Percentiles rank a stretch among this genome's conserved stretches.
These are phyloP conservation scores for Himantopus leucocephalus DNA, from an alignment of 2,113 vertebrate genomes.

Conservation along the genomic window DNA sequence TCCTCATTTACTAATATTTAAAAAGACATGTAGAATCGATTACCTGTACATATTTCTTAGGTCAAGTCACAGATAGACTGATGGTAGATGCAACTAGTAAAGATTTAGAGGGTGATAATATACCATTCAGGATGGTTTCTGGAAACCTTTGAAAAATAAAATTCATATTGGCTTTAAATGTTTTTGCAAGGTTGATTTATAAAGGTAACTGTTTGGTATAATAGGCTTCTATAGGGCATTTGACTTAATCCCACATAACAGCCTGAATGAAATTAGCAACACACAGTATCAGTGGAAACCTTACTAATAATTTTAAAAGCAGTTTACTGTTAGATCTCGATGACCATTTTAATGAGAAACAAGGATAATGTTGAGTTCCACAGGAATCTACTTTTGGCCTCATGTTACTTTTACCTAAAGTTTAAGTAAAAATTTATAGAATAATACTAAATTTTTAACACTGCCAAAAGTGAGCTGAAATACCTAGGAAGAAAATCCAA, in stretches of 20 bases:
- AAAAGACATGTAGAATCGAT: neutral
- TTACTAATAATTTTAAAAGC: neutral
- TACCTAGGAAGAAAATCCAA: neutral
- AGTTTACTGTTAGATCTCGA: neutral
- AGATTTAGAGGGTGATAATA: neutral
- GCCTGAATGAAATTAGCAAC: neutral
- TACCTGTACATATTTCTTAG: neutral
- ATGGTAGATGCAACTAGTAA: neutral
- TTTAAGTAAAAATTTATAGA: neutral
- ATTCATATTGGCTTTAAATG: neutral
- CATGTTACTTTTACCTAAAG: neutral
- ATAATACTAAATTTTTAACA: neutral
- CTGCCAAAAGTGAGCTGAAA: neutral
- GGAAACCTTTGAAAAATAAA: neutral
- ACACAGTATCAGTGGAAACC: neutral
- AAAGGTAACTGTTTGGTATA: neutral
- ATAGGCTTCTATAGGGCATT: neutral
- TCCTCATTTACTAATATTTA: neutral
- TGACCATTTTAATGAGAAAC: neutral
- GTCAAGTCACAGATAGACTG: neutral
- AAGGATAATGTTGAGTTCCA: neutral
- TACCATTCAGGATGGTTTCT: neutral
- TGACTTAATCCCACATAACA: neutral
- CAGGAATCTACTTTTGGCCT: neutral
- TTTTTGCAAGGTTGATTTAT: neutral